Evolutionary conservation across 2,113 vertebrate species (phyloP).

Genomic region (Callaeas wilsoni): DNA sequence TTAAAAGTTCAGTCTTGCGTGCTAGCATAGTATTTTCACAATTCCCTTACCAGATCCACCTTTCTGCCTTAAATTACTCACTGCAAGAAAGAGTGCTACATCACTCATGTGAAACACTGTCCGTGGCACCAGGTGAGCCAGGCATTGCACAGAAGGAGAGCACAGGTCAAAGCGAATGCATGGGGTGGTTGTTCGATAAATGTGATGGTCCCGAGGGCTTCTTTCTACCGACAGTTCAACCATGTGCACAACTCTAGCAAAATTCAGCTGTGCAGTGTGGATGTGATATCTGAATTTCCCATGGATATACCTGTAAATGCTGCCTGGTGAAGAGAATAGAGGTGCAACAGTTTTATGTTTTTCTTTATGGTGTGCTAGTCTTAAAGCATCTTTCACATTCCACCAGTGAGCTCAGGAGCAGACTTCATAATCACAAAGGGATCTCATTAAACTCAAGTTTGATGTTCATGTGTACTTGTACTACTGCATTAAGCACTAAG

Average conservation of each 20-base stretch:
- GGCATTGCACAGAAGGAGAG: neutral
- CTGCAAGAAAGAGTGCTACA: neutral
- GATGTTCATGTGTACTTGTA: fast-evolving
- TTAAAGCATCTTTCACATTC: neutral
- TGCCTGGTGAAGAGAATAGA: neutral
- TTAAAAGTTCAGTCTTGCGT: fast-evolving
- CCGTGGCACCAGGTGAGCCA: neutral
- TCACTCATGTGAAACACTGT: fast-evolving
- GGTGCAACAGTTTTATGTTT: fast-evolving
- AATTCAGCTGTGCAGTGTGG: neutral
- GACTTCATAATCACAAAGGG: neutral
- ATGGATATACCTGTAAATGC: neutral
- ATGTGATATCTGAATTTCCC: neutral
- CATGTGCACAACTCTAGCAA: neutral
- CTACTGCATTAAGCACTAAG: neutral
- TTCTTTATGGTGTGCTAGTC: neutral
- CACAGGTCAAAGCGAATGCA: neutral
- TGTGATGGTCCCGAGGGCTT: neutral
- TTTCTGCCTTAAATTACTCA: neutral
- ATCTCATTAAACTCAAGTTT: neutral
- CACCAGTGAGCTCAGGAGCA: neutral
- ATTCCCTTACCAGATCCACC: neutral
- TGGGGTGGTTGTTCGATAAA: neutral
- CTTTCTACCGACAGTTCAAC: neutral
- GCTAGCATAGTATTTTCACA: neutral